These are phyloP conservation scores for Therioaphis trifolii DNA, from an alignment of 2,888 invertebrate species.

Conservation along the genomic window DNA sequence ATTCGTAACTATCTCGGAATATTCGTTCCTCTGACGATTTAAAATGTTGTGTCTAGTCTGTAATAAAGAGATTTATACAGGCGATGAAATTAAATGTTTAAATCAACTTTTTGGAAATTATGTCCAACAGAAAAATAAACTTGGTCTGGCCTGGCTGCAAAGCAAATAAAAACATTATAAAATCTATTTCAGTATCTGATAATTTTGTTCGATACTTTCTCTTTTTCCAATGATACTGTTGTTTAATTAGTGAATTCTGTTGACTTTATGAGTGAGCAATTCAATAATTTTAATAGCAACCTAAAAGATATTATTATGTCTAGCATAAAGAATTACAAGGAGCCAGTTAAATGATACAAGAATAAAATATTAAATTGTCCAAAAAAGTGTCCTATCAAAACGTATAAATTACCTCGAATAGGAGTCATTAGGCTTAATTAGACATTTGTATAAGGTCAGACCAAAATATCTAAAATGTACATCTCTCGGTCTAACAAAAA, in stretches of 20 bases:
- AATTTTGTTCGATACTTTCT: neutral
- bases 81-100: neutral
- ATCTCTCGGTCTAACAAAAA: too few species aligned
- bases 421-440: too few species aligned
- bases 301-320: neutral
- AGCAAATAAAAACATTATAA: neutral
- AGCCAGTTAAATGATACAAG: neutral
- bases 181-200: neutral
- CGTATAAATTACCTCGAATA: neutral
- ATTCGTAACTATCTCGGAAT: too few species aligned
- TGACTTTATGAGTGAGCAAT: neutral
- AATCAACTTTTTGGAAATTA: neutral
- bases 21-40: neutral
- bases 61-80: neutral
- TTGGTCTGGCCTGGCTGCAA: neutral
- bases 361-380: neutral
- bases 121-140: neutral
- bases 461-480: too few species aligned
- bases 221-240: neutral
- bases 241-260: neutral
- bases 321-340: neutral
- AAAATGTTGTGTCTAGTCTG: neutral
- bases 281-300: neutral
- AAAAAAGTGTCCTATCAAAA: conserved; percentile 2
- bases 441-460: too few species aligned